These are phyloP conservation scores for Alviniconcha strummeri DNA, from an alignment of 2,888 invertebrate species.

Conservation along the genomic window DNA sequence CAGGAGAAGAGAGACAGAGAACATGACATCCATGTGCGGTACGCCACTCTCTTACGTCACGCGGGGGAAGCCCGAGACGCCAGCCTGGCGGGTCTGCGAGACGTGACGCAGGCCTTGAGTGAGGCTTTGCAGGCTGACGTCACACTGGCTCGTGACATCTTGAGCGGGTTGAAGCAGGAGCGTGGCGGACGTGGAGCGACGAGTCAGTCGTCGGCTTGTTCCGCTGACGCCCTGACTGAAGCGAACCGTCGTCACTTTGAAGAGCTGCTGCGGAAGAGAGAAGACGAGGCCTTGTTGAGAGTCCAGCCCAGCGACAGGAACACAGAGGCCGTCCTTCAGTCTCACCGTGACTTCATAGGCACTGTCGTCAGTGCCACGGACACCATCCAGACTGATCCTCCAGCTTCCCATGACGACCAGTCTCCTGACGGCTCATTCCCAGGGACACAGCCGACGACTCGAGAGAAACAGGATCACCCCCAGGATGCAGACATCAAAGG, in stretches of 20 bases:
- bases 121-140: no score
- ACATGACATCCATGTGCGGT: neutral
- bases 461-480: no score
- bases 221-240: no score
- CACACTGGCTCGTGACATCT: no score
- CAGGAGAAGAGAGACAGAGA: conserved; percentile 1
- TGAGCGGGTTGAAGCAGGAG: no score
- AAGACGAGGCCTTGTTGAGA: neutral
- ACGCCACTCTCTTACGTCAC: neutral
- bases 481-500: no score
- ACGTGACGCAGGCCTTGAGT: neutral
- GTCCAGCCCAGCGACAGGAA: neutral
- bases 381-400: no score
- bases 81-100: neutral
- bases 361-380: neutral
- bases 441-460: no score
- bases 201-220: no score
- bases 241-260: neutral
- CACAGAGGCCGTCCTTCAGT: neutral
- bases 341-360: neutral
- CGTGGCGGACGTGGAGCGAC: no score
- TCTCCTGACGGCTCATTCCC: no score
- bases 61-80: neutral
- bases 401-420: no score
- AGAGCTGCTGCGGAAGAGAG: neutral